Evolutionary conservation across 2,113 vertebrate genomes (phyloP), one percentile per base, ranked within the genome.

Genomic region (Takifugu flavidus): DNA sequence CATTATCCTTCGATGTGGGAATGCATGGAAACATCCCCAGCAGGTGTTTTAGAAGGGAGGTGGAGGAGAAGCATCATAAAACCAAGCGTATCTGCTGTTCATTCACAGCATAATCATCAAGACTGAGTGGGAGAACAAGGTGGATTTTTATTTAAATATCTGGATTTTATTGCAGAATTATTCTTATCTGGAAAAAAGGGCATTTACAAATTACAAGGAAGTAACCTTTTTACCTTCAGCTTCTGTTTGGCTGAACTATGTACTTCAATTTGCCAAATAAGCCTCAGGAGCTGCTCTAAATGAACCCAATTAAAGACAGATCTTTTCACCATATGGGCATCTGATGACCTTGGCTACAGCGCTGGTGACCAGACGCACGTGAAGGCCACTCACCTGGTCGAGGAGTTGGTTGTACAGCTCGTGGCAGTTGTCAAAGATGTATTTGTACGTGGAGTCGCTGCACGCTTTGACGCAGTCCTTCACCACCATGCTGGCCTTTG

Each of bases 351-450:
- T 45, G 44, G 13, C 4, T 15, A 5, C 13, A 45, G 44, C 13
- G 5, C 4, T 45, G 3, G 13, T 14, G 51, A 12, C 34, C 6
- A 39, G 42, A n/a, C 28, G 6, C 1, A 65, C 49, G 8, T 27
- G 44, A 2, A 25, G 53, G 46, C 13, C 4, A 25, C 26, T 92
- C 91, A 98, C 97, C 95, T 95, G 94, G 77, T 98, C 97, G 47
- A 94, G 87, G 56, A 98, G 87, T n/a, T 97, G 95, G 59, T 88
- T 92, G 79, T 98, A 99, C 5, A 99, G 92, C 45, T 99, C 97
- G 34, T 95, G 92, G 86, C 97, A 99, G 75, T 98, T 99, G 78
- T 98, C 95, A 80, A 99, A 99, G 75, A 99, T 98, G 77, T 98
- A 99, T 84, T 91, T 96, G 68, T 99, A 99, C 0, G 96, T 99